A percentile compares a stretch with the other conserved stretches of the same genome.
phyloP scores from a whole-genome alignment of 2,113 vertebrate species.

The Anoura caudifer region DNA sequence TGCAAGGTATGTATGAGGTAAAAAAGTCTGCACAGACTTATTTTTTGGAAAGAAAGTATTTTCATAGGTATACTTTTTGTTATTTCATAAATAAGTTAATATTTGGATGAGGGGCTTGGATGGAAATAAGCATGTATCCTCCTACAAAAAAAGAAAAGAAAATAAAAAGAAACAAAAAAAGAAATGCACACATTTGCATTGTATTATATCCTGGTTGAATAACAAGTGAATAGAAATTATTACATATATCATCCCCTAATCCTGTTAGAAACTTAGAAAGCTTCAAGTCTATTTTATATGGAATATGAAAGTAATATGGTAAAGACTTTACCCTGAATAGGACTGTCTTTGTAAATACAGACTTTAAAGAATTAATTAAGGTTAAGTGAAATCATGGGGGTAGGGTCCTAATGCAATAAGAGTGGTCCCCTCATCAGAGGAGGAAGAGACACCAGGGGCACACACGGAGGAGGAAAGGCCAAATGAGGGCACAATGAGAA shows the following conservation, averaged over 20 bases:
- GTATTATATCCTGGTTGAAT: background rate
- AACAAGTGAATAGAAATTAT: background rate
- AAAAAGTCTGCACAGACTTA: background rate
- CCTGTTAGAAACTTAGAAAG: background rate
- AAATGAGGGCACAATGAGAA: background rate
- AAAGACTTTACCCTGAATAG: background rate
- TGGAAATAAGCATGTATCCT: background rate
- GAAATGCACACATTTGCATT: background rate
- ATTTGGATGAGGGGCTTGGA: background rate
- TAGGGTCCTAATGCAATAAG: rapidly evolving
- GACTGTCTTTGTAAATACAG: background rate
- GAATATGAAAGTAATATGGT: background rate
- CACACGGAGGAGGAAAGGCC: background rate
- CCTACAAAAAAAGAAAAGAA: background rate
- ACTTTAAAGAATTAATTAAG: background rate
- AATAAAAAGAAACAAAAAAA: no score
- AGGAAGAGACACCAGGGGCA: background rate
- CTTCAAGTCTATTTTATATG: background rate
- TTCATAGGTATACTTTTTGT: background rate
- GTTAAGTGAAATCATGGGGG: background rate
- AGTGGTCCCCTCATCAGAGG: background rate
- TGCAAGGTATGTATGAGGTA: no score
- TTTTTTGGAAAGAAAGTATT: background rate
- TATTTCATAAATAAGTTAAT: background rate
- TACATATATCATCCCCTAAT: background rate